Conservation (phyloP, 2,113 vertebrate species). For the Zapornia atra region DNA sequence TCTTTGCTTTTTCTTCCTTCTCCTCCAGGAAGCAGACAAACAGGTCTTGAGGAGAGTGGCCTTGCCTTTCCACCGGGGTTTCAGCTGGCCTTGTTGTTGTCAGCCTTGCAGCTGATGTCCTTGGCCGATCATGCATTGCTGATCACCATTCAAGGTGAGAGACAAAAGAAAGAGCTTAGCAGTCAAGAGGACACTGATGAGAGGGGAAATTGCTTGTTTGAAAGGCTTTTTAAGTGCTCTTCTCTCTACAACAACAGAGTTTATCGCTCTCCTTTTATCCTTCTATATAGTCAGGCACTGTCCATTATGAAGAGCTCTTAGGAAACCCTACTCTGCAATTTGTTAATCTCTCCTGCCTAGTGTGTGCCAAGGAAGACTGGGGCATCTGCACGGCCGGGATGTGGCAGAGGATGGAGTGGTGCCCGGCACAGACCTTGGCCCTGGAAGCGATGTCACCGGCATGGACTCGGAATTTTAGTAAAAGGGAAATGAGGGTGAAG, state of each 20-base stretch:
- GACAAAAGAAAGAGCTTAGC: conserved; percentile 64
- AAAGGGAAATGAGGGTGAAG: neutral
- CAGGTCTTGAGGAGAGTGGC: neutral
- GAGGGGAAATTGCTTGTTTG: conserved; percentile 68
- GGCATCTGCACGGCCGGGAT: fast-evolving
- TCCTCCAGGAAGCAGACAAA: neutral
- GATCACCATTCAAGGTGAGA: conserved; percentile 66
- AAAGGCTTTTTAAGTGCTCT: conserved; percentile 46
- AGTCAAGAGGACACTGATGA: conserved; percentile 49
- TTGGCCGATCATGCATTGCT: conserved; percentile 63
- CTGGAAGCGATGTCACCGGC: fast-evolving
- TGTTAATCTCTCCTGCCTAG: neutral
- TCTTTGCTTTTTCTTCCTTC: neutral
- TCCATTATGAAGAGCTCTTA: neutral
- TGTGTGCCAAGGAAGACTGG: neutral
- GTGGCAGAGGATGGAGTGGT: neutral
- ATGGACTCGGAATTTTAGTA: neutral
- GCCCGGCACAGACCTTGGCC: neutral
- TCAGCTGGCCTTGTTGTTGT: conserved; percentile 22
- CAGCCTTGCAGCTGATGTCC: conserved; percentile 48
- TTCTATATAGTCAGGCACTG: neutral
- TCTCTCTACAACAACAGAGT: conserved; percentile 56
- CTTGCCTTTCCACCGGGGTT: neutral
- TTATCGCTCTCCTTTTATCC: conserved; percentile 42
- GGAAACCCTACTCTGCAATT: neutral